Evolutionary conservation across 1,140 invertebrate genomes (phyloP), one percentile per base, ranked within the genome.

Genomic region (Camponotus floridanus): DNA sequence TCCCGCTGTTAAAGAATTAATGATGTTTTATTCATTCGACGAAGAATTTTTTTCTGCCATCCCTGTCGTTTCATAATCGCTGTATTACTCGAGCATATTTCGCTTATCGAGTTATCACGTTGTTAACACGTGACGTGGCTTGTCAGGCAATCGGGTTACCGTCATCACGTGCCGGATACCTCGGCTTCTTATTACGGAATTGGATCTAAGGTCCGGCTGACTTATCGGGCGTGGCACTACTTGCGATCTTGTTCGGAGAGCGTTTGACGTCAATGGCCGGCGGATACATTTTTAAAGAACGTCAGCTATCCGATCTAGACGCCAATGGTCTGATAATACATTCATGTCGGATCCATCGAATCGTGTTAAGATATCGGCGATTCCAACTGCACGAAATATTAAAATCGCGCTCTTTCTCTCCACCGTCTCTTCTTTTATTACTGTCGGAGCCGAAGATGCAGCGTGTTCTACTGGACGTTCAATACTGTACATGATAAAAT

Each of bases 261-360:
- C 87, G 84, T 70, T 88, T 88, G 87, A 89, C 88, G 88, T 89
- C 88, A 89, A 74, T 62, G 26, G 76, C 18, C 31, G 36, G 59
- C 78, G 59, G 86, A 91, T 80, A 74, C 89, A 87, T 84, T 83
- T 81, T 88, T 87, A 79, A 85, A 26, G 68, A 57, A 45, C 55
- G 67, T 71, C 64, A 21, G n/a, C 81, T 86, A 70, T 85, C 79
- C 85, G 68, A 79, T 76, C 88, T 78, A 81, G 83, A 87, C 86
- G 68, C 67, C 39, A 61, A 74, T 74, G 55, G 68, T 31, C 39
- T 74, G 68, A 83, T 83, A 74, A 83, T 61, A 74, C 79, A 74
- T 83, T 83, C 55, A 61, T 61, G 79, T 68, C 85, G 71, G 79
- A 42, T 73, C 33, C 64, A 87, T 87, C 74, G 68, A 39, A 55